Evolutionary conservation across 1,140 invertebrate species (phyloP).

Genomic region (Drosophila trapezifrons): DNA sequence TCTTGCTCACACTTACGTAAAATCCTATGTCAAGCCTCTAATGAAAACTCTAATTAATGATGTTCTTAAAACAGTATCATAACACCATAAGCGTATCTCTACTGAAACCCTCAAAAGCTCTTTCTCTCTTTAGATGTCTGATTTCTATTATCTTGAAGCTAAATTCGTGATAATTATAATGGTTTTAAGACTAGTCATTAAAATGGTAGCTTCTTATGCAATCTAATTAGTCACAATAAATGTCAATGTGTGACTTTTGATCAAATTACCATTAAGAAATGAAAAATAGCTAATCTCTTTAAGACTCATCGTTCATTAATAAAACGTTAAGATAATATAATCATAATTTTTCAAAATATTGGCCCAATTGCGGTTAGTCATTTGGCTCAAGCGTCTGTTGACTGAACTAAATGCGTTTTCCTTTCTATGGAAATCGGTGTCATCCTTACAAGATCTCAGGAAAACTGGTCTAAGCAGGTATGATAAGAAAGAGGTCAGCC

Average conservation of each 20-base stretch:
- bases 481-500: slow-evolving; percentile 2
- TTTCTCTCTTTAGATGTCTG: too few species aligned
- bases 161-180: not conserved
- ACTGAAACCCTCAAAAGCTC: too few species aligned
- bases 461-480: slow-evolving; percentile 6
- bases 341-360: not conserved
- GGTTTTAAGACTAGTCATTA: not conserved
- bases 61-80: too few species aligned
- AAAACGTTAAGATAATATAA: not conserved
- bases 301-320: not conserved
- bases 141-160: not conserved
- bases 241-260: not conserved
- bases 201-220: not conserved
- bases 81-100: too few species aligned
- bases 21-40: too few species aligned
- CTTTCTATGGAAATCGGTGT: slow-evolving; percentile 9
- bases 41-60: too few species aligned
- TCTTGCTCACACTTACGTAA: too few species aligned
- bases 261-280: not conserved
- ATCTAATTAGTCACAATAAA: not conserved
- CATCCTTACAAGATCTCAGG: slow-evolving; percentile 5
- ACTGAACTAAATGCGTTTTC: not conserved
- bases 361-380: not conserved
- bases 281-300: not conserved
- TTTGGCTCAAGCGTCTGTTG: slow-evolving; percentile 3